phyloP scores from a whole-genome alignment of 2,888 invertebrate genomes.

The Latheticus oryzae region DNA sequence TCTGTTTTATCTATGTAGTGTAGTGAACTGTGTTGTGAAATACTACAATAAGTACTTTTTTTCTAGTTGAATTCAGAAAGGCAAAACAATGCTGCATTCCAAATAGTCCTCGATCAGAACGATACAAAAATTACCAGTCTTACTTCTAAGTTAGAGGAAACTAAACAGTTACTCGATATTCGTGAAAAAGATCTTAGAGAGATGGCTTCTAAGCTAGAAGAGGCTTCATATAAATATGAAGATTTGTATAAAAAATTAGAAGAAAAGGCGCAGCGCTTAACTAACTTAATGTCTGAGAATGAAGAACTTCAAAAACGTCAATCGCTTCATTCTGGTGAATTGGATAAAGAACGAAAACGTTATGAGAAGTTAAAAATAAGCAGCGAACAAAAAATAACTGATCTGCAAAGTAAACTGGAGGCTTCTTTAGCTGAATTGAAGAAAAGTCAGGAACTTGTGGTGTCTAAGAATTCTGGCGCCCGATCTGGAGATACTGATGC shows the following conservation, averaged over 20 bases:
- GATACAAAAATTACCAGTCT: conserved; percentile 50
- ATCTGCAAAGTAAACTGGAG: conserved; percentile 60
- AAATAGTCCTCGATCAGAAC: conserved; percentile 53
- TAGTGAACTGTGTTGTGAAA: conserved; percentile 12
- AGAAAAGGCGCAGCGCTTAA: conserved; percentile 46
- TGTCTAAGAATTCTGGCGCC: conserved; percentile 46
- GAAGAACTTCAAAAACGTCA: conserved; percentile 49
- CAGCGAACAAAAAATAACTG: conserved; percentile 60
- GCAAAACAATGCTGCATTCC: conserved; percentile 52
- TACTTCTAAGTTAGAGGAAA: conserved; percentile 47
- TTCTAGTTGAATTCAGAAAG: conserved; percentile 52
- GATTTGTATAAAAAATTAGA: conserved; percentile 45
- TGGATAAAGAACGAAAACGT: conserved; percentile 50
- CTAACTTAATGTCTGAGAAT: conserved; percentile 48
- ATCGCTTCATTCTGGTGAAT: conserved; percentile 39
- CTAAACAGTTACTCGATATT: conserved; percentile 44
- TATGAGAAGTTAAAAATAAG: conserved; percentile 54
- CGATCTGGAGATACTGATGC: conserved; percentile 56
- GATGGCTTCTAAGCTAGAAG: conserved; percentile 15
- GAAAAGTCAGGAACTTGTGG: conserved; percentile 59
- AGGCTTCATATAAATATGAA: conserved; percentile 5
- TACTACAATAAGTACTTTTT: too few relatives aligned
- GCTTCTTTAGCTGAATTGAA: conserved; percentile 58
- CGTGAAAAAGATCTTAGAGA: conserved; percentile 38
- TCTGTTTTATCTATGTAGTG: conserved; percentile 8